A percentile compares a stretch with the other conserved stretches of the same genome.
Conservation (phyloP, 2,888 invertebrate genomes). For the Drosophila melanosoma region DNA sequence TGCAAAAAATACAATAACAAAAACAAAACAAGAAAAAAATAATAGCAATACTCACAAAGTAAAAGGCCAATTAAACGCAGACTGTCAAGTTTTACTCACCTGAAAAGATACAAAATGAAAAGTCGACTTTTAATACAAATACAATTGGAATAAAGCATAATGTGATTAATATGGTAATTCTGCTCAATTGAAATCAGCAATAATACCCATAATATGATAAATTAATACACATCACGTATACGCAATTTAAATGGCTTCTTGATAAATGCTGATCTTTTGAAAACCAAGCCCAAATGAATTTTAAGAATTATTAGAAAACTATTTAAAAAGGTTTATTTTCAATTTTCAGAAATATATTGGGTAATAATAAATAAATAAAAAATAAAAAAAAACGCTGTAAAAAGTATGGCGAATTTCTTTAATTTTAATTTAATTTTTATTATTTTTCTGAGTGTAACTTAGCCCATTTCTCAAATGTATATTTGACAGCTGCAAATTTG, state of each 20-base stretch:
- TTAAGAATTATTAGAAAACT: too few species aligned
- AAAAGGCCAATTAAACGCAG: constrained; percentile 55
- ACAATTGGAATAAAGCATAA: constrained; percentile 41
- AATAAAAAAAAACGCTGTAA: not conserved
- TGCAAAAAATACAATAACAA: not conserved
- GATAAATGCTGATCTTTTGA: not conserved
- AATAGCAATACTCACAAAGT: constrained; percentile 41
- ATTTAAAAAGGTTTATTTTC: too few species aligned
- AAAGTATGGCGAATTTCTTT: not conserved
- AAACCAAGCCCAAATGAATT: not conserved
- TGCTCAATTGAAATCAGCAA: not conserved
- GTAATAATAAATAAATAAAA: too few species aligned
- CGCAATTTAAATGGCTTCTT: constrained; percentile 20
- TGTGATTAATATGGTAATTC: constrained; percentile 36
- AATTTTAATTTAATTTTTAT: not conserved
- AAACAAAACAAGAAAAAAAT: not conserved
- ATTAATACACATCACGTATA: constrained; percentile 54
- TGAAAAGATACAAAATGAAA: constrained; percentile 61
- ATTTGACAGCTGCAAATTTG: constrained; percentile 41
- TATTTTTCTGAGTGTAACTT: constrained; percentile 5
- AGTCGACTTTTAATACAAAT: constrained; percentile 29
- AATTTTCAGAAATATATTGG: too few species aligned
- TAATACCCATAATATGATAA: not conserved
- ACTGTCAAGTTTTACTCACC: constrained; percentile 71
- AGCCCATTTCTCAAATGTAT: not conserved